phyloP scores from a whole-genome alignment of 2,888 invertebrate species.

The Boloria selene region DNA sequence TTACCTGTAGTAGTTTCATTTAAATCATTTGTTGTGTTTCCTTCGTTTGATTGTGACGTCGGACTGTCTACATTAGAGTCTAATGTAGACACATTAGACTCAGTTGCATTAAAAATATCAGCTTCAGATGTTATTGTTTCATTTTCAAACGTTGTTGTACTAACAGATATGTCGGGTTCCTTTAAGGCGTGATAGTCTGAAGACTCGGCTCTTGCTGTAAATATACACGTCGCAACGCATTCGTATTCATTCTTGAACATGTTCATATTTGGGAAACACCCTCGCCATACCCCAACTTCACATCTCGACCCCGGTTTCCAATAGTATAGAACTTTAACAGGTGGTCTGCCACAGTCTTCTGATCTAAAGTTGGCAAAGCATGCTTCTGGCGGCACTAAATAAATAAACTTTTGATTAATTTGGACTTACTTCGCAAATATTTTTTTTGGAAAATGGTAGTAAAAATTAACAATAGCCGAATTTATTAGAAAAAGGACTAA shows the following conservation, averaged over 20 bases:
- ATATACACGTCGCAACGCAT: slow-evolving; percentile 68
- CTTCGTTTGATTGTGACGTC: slow-evolving; percentile 12
- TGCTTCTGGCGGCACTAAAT: slow-evolving; percentile 59
- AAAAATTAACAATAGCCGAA: too few species aligned
- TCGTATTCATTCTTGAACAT: slow-evolving; percentile 72
- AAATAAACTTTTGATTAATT: slow-evolving; percentile 9
- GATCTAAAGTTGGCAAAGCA: slow-evolving; percentile 63
- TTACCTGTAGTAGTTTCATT: neutral
- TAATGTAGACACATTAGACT: too few species aligned
- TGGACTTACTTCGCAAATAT: neutral
- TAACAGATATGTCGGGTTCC: slow-evolving; percentile 5
- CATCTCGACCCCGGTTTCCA: slow-evolving; percentile 71
- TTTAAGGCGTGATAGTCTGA: slow-evolving; percentile 48
- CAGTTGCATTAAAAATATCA: slow-evolving; percentile 7
- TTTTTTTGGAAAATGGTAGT: too few species aligned
- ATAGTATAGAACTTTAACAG: slow-evolving; percentile 66
- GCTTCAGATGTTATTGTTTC: slow-evolving; percentile 11
- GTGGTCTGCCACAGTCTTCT: slow-evolving; percentile 65
- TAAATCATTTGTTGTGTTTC: slow-evolving; percentile 15
- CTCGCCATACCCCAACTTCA: slow-evolving; percentile 70
- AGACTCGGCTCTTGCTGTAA: slow-evolving; percentile 48
- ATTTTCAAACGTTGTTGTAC: slow-evolving; percentile 2
- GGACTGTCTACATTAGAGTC: slow-evolving; percentile 11
- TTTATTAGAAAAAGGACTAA: too few species aligned
- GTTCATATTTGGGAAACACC: slow-evolving; percentile 68